These are phyloP conservation scores for Microcebus ravelobensis DNA, from an alignment of 2,113 vertebrate genomes.

Conservation along the genomic window DNA sequence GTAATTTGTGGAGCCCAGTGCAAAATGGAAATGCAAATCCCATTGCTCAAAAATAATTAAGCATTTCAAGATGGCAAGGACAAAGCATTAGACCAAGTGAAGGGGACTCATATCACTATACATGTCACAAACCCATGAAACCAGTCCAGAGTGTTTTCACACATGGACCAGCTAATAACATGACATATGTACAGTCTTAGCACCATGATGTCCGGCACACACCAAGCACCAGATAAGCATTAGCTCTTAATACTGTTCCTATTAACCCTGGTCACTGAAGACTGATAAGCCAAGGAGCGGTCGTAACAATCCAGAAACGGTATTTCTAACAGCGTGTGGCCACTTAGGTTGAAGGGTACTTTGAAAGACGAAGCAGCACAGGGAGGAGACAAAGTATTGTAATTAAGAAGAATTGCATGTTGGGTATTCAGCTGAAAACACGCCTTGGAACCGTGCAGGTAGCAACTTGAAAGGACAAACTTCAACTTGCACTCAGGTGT, in stretches of 20 bases:
- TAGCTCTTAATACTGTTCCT: neutral
- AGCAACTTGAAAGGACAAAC: conserved; percentile 57
- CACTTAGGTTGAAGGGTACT: conserved; percentile 62
- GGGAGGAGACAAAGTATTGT: neutral
- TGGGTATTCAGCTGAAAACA: conserved; percentile 38
- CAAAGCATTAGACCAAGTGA: neutral
- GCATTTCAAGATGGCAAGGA: neutral
- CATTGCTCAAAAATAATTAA: neutral
- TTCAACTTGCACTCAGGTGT: conserved; percentile 10
- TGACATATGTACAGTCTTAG: neutral
- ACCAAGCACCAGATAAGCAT: neutral
- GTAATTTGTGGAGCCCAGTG: neutral
- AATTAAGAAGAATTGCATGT: conserved; percentile 53
- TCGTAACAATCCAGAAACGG: neutral
- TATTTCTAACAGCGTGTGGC: conserved; percentile 46
- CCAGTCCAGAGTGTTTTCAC: neutral
- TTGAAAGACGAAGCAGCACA: conserved; percentile 55
- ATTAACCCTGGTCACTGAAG: neutral
- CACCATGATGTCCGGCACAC: neutral
- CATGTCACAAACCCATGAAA: neutral
- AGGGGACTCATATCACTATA: neutral
- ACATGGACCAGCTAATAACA: neutral
- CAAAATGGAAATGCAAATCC: neutral
- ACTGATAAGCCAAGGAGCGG: neutral
- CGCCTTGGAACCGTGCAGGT: neutral